phyloP scores from a whole-genome alignment of 2,797 vertebrate species.

The Gallirallus australis region DNA sequence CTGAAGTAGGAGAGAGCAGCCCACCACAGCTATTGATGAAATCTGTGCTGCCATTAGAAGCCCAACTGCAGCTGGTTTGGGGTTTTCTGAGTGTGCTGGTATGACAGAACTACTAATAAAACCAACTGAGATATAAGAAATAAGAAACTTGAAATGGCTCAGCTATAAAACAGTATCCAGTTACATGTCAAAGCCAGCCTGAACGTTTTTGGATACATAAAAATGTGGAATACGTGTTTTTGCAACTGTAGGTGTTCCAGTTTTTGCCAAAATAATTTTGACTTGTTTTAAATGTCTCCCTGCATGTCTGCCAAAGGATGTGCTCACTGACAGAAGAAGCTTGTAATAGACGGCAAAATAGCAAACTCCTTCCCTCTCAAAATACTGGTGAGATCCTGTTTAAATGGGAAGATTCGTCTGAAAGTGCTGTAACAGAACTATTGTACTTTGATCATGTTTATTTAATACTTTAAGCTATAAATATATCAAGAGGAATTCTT shows the following conservation, averaged over 20 bases:
- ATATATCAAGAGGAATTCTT: constrained; percentile 24
- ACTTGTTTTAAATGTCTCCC: constrained; percentile 6
- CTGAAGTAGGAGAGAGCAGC: not conserved
- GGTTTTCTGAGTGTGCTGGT: not conserved
- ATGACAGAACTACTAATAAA: constrained; percentile 16
- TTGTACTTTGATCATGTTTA: not conserved
- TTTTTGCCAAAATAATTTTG: constrained; percentile 13
- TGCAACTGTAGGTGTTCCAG: not conserved
- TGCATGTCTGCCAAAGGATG: not conserved
- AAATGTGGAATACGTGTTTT: not conserved
- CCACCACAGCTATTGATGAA: rapidly evolving
- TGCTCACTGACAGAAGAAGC: constrained; percentile 35
- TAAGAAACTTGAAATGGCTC: not conserved
- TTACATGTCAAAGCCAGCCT: constrained; percentile 3
- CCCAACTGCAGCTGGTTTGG: not conserved
- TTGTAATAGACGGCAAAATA: constrained; percentile 8
- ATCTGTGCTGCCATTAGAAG: not conserved
- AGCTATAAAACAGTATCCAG: not conserved
- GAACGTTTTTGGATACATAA: not conserved
- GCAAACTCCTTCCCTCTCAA: constrained; percentile 1
- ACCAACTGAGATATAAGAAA: not conserved
- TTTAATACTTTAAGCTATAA: constrained; percentile 15
- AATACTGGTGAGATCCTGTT: not conserved
- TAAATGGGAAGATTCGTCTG: not conserved
- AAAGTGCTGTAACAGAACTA: not conserved